phyloP scores from a whole-genome alignment of 2,113 vertebrate species.

The Varanus salvator region DNA sequence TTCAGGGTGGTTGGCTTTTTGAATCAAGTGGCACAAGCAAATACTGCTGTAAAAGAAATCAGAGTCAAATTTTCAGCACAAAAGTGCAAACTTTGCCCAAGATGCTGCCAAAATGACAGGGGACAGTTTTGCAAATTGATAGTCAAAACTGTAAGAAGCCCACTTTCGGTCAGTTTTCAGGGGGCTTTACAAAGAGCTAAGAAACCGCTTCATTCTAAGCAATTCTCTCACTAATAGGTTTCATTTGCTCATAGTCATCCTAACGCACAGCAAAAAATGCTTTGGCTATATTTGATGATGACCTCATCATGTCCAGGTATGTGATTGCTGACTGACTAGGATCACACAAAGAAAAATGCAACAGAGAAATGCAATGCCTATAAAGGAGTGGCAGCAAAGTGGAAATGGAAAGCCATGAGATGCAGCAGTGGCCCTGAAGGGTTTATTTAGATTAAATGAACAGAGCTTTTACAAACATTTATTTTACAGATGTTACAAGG shows the following conservation, averaged over 20 bases:
- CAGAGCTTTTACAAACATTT: neutral
- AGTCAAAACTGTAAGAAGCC: too few species aligned
- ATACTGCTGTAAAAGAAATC: neutral
- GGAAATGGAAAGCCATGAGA: neutral
- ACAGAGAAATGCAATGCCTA: neutral
- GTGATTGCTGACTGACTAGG: neutral
- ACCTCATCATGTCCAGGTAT: neutral
- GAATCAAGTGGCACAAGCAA: conserved; percentile 1
- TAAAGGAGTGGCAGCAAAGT: neutral
- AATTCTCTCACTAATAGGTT: neutral
- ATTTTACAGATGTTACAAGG: neutral
- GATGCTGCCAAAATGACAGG: neutral
- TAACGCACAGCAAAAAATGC: neutral
- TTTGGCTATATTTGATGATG: neutral
- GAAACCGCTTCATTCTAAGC: neutral
- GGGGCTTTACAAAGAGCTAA: too few species aligned
- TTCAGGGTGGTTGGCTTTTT: conserved; percentile 5
- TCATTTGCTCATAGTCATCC: neutral
- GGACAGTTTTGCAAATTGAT: neutral
- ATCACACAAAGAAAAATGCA: neutral
- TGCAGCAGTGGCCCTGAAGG: neutral
- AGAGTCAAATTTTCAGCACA: neutral
- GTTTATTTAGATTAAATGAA: too few species aligned
- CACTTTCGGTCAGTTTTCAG: neutral
- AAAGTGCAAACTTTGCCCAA: neutral